Evolutionary conservation across 2,113 vertebrate species (phyloP), one percentile per base, ranked within the genome.

Genomic region (Heloderma charlesbogerti): DNA sequence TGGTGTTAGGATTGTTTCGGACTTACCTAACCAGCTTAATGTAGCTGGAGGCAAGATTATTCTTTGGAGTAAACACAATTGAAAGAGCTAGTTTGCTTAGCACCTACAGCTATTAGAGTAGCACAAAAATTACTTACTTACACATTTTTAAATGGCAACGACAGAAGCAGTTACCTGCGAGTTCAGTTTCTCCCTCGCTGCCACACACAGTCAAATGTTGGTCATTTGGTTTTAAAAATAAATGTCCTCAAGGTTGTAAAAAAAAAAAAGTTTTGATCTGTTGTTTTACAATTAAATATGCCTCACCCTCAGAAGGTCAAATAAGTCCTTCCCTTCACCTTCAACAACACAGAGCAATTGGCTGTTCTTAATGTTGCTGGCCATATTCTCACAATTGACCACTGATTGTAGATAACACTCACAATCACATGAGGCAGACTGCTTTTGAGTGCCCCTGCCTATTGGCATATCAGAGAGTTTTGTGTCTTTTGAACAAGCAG

Each of bases 11-110:
- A 81, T 88, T 81, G 63, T 88, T 81, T 69, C 43, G 63, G 37
- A 88, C 37, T 71, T 69, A 88, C 78, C 77, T 88, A 63, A 88
- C 63, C 45, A 80, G 77, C 2, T 81, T 69, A 92, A 79, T 85
- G 75, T 77, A 69, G 54, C 69, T 81, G 34, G n/a, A 45, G 43
- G 83, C 12, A 2, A 57, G 15, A 69, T 86, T 86, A 67, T 69
- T 57, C 43, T 79, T 8, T 48, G 9, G 67, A 54, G 4, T 74
- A 72, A 89, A 80, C 37, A 69, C 22, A 71, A 25, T 37, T 4
- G 8, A 85, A 22, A 31, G 60, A 48, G 10, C 51, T 60, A 29
- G 13, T 87, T 54, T 75, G 12, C 13, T 78, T 66, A 67, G 27
- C 43, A 43, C 27, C 13, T 31, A 18, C 10, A 3, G 1, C 57